These are phyloP conservation scores for Malachius bipustulatus DNA, from an alignment of 2,888 invertebrate genomes.

Conservation along the genomic window DNA sequence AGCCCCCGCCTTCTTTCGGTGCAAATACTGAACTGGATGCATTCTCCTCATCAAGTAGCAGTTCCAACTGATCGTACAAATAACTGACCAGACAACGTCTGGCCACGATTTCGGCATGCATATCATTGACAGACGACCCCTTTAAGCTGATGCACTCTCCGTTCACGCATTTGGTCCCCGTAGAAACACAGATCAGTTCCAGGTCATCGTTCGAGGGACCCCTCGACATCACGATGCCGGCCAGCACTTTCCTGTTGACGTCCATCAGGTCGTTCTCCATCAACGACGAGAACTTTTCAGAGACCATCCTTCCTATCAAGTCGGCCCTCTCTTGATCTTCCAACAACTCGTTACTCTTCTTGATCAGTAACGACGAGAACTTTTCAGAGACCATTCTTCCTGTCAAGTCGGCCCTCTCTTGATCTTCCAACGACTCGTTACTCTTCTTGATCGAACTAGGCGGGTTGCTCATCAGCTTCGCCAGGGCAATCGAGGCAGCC, in stretches of 20 bases:
- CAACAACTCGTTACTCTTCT: too few relatives aligned
- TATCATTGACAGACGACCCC: constrained; percentile 84
- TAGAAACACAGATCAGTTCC: constrained; percentile 62
- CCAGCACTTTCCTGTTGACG: constrained; percentile 81
- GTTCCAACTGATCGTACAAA: constrained; percentile 64
- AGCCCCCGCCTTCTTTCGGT: constrained; percentile 39
- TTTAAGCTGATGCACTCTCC: constrained; percentile 84
- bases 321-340: too few relatives aligned
- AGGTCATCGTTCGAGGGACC: constrained; percentile 37
- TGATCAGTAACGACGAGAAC: constrained; percentile 64
- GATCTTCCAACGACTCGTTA: too few relatives aligned
- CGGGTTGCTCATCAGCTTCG: too few relatives aligned
- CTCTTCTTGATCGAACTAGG: too few relatives aligned
- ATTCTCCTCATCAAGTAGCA: constrained; percentile 39
- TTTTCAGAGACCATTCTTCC: constrained; percentile 43
- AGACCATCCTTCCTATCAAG: constrained; percentile 35
- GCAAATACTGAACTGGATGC: constrained; percentile 33
- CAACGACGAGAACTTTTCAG: constrained; percentile 58
- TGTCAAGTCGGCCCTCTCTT: too few relatives aligned
- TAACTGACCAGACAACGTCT: constrained; percentile 68
- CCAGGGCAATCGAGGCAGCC: too few relatives aligned
- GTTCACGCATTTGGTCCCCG: constrained; percentile 91
- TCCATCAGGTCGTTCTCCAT: constrained; percentile 66
- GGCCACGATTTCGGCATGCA: constrained; percentile 92
- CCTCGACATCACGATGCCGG: constrained; percentile 82